phyloP scores from a whole-genome alignment of 2,888 invertebrate species.

The Cephus spinipes region DNA sequence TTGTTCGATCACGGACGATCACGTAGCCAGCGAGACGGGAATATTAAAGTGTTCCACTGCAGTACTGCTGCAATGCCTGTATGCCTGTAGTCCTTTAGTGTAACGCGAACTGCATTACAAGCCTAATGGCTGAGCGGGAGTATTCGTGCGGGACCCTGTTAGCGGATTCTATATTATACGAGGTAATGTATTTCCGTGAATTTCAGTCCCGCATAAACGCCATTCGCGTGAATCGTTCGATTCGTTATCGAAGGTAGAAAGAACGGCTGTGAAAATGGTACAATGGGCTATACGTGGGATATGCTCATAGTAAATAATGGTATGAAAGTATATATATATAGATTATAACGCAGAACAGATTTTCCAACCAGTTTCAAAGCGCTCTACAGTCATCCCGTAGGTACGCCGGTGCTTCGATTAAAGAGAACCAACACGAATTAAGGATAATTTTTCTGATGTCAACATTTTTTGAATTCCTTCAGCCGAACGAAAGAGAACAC shows the following conservation, averaged over 20 bases:
- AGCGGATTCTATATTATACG: background rate
- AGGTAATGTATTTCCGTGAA: background rate
- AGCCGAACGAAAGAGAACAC: no score
- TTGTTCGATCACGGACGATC: slow-evolving; percentile 37
- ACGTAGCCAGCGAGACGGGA: slow-evolving; percentile 24
- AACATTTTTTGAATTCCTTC: background rate
- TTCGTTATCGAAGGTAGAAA: background rate
- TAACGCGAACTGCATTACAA: background rate
- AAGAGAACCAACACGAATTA: background rate
- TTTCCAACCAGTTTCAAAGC: background rate
- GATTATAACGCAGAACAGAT: background rate
- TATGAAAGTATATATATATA: background rate
- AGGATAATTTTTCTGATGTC: background rate
- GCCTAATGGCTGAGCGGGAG: background rate
- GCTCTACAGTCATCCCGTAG: background rate
- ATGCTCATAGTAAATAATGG: background rate
- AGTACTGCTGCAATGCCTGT: background rate
- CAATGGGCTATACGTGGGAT: background rate
- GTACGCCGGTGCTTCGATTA: background rate
- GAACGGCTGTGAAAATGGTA: background rate
- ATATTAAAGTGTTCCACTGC: background rate
- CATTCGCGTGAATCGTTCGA: background rate
- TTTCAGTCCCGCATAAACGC: background rate
- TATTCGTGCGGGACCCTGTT: background rate
- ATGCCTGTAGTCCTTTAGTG: background rate